phyloP scores from a whole-genome alignment of 92 coral and sea anemone genomes.

The Palythoa heliodiscus region DNA sequence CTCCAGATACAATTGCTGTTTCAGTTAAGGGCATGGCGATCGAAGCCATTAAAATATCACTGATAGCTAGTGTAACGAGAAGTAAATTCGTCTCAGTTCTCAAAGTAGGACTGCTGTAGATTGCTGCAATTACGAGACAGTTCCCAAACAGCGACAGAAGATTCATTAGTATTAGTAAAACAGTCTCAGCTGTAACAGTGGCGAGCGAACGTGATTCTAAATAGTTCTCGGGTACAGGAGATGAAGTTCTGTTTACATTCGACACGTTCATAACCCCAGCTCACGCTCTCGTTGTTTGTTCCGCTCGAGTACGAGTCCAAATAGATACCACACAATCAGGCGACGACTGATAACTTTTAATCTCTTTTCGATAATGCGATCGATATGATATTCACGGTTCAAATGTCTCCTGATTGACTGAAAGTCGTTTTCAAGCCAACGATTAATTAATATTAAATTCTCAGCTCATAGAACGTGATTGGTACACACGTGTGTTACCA shows the following conservation, averaged over 20 bases:
- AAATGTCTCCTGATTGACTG: background rate
- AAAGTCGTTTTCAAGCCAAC: background rate
- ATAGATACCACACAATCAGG: background rate
- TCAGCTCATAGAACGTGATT: no score
- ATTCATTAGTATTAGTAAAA: slow-evolving; percentile 47
- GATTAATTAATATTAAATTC: background rate
- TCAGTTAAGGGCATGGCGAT: slow-evolving; percentile 73
- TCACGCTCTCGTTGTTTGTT: no score
- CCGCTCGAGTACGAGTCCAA: background rate
- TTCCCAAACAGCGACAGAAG: slow-evolving; percentile 71
- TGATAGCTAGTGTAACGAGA: slow-evolving; percentile 68
- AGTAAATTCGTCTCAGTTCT: slow-evolving; percentile 82
- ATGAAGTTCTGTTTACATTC: slow-evolving; percentile 13
- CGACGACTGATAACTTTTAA: background rate
- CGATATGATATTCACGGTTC: background rate
- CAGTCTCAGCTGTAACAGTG: slow-evolving; percentile 54
- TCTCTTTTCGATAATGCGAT: background rate
- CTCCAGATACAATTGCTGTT: slow-evolving; percentile 52
- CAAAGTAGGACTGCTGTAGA: slow-evolving; percentile 64
- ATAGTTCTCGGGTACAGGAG: slow-evolving; percentile 47
- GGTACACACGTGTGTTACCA: no score
- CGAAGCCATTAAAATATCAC: slow-evolving; percentile 72
- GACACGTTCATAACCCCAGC: background rate
- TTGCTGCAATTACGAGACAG: slow-evolving; percentile 64
- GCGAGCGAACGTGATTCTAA: slow-evolving; percentile 55